These are phyloP conservation scores for Bruchidius siliquastri DNA, from an alignment of 2,888 invertebrate species.

Conservation along the genomic window DNA sequence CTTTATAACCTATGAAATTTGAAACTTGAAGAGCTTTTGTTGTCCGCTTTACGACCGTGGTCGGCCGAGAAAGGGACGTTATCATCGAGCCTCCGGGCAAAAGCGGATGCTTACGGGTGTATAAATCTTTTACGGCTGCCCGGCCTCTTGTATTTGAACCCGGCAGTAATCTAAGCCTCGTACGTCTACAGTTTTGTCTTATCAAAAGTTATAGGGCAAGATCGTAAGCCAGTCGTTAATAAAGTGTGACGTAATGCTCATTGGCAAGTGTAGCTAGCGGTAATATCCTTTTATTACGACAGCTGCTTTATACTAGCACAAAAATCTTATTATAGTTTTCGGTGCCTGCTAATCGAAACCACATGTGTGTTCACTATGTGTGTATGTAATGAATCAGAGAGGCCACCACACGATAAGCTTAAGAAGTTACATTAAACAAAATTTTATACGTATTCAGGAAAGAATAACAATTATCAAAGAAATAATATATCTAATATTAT, in stretches of 20 bases:
- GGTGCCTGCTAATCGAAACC: no score
- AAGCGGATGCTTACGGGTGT: background rate
- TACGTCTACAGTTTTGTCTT: background rate
- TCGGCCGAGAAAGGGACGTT: background rate
- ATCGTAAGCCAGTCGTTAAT: background rate
- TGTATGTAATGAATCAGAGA: no score
- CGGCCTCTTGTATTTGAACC: background rate
- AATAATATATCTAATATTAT: no score
- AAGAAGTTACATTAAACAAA: no score
- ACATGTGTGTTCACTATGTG: no score
- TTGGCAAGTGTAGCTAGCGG: background rate
- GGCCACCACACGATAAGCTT: no score
- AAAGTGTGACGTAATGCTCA: background rate
- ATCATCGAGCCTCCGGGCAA: background rate
- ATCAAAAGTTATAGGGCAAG: background rate
- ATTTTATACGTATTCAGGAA: no score
- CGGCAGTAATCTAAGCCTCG: background rate
- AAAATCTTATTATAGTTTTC: no score
- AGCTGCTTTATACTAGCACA: no score
- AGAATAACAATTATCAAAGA: no score
- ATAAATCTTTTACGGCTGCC: background rate
- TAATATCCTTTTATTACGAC: no score
- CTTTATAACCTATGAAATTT: conserved; percentile 12
- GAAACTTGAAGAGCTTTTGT: conserved; percentile 2
- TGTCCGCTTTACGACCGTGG: background rate